These are phyloP conservation scores for Fistularia tabacaria DNA, from an alignment of 2,797 vertebrate genomes.

Conservation along the genomic window DNA sequence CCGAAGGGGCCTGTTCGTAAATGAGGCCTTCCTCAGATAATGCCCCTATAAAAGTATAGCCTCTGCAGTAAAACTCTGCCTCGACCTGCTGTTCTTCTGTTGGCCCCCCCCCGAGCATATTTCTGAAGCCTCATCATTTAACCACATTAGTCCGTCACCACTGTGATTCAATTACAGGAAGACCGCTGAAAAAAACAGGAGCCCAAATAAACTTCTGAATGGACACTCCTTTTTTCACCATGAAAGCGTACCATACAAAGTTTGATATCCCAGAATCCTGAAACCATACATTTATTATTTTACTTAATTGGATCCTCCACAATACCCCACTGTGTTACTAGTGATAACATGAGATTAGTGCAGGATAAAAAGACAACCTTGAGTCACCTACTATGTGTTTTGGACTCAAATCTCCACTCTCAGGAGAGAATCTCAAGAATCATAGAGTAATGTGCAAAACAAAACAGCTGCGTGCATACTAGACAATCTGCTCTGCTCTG, in stretches of 20 bases:
- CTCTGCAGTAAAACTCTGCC: slow-evolving; percentile 18
- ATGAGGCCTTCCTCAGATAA: slow-evolving; percentile 22
- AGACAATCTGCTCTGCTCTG: slow-evolving; percentile 1
- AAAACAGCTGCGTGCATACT: slow-evolving; percentile 3
- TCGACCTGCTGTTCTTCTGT: background rate
- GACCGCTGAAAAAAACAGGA: slow-evolving; percentile 50
- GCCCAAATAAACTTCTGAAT: slow-evolving; percentile 7
- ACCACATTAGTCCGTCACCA: slow-evolving; percentile 72
- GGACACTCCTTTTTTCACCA: slow-evolving; percentile 18
- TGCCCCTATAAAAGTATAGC: slow-evolving; percentile 37
- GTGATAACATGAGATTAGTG: no score
- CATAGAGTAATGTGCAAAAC: background rate
- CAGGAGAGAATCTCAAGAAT: no score
- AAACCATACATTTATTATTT: no score
- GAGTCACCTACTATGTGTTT: no score
- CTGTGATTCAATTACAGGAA: slow-evolving; percentile 68
- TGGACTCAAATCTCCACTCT: no score
- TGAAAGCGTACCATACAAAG: background rate
- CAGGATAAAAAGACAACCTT: no score
- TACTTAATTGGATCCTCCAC: no score
- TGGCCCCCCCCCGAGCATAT: slow-evolving; percentile 10
- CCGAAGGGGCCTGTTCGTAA: background rate
- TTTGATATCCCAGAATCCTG: no score
- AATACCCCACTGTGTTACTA: no score
- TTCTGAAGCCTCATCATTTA: slow-evolving; percentile 64